Evolutionary conservation across 2,113 vertebrate species (phyloP).

Genomic region (Tetrao urogallus): DNA sequence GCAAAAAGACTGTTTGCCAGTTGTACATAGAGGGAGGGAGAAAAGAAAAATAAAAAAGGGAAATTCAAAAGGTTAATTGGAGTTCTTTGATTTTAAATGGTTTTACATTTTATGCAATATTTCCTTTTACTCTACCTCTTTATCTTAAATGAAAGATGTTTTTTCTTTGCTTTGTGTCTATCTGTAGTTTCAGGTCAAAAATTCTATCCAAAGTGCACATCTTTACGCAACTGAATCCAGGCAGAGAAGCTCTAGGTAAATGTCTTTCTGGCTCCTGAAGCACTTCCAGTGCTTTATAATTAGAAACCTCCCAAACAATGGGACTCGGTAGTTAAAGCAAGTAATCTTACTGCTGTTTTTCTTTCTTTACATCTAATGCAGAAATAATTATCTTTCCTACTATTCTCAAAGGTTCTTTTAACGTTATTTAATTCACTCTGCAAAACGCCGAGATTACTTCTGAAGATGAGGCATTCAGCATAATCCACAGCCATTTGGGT

Average conservation of each 20-base stretch:
- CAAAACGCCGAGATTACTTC: neutral
- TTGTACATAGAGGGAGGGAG: neutral
- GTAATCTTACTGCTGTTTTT: constrained; percentile 1
- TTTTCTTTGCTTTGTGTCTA: neutral
- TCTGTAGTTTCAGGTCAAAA: neutral
- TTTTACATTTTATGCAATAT: neutral
- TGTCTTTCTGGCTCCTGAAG: neutral
- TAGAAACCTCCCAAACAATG: constrained; percentile 22
- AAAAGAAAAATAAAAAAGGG: neutral
- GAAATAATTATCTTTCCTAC: constrained; percentile 1
- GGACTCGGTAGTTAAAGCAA: neutral
- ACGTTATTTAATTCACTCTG: constrained; percentile 13
- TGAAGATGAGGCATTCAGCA: neutral
- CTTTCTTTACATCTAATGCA: neutral
- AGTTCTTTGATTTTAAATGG: neutral
- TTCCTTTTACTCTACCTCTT: neutral
- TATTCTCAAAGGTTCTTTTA: neutral
- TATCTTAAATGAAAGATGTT: neutral
- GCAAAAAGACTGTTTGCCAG: neutral
- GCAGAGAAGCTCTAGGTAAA: neutral
- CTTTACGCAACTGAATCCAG: neutral
- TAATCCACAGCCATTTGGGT: neutral
- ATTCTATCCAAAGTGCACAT: neutral
- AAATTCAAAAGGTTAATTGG: neutral
- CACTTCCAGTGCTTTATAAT: constrained; percentile 10